Conservation (phyloP, 2,888 invertebrate genomes). For the Agonopterix arenella region DNA sequence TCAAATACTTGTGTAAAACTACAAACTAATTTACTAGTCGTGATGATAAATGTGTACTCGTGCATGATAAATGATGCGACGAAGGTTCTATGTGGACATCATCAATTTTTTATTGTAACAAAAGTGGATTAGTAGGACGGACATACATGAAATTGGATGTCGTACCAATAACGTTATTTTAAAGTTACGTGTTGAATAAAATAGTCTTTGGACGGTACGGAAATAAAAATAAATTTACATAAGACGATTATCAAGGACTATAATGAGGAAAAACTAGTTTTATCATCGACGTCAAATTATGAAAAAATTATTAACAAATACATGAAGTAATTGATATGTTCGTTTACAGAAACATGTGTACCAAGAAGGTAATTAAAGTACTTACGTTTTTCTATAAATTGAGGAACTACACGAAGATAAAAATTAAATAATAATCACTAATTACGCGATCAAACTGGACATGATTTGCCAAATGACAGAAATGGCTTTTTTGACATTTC, state of each 20-base stretch:
- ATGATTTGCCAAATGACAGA: constrained; percentile 48
- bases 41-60: too few species aligned
- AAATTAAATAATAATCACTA: constrained; percentile 21
- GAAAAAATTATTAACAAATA: constrained; percentile 18
- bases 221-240: constrained; percentile 26
- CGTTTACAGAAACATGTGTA: too few species aligned
- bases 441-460: constrained; percentile 34
- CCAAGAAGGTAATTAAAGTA: background rate
- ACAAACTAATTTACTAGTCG: too few species aligned
- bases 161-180: too few species aligned
- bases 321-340: constrained; percentile 14
- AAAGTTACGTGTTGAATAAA: too few species aligned
- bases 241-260: constrained; percentile 42
- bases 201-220: background rate
- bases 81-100: too few species aligned
- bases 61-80: too few species aligned
- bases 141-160: background rate
- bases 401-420: constrained; percentile 10
- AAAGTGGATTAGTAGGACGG: background rate
- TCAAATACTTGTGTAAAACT: too few species aligned
- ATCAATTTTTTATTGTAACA: too few species aligned
- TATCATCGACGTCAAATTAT: constrained; percentile 27
- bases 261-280: constrained; percentile 51
- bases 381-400: background rate
- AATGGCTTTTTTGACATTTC: constrained; percentile 7